A percentile compares a stretch with the other conserved stretches of the same genome.
Conservation (phyloP, 2,797 vertebrate species). For the Danio aesculapii region DNA sequence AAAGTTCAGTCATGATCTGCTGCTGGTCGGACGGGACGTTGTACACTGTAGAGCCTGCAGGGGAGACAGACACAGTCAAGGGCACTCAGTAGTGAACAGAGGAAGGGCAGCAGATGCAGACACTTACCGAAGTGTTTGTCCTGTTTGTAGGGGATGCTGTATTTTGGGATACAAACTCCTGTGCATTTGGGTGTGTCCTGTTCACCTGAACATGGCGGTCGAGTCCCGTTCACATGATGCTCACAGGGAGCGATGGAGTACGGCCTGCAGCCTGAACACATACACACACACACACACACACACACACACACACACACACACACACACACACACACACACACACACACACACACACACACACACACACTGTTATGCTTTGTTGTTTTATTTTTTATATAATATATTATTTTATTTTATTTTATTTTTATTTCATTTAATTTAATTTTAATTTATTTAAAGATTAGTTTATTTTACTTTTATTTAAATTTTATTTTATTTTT, state of each 20-base stretch:
- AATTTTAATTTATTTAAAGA: too few species aligned
- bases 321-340: too few species aligned
- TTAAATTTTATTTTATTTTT: too few species aligned
- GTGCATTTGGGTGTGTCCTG: slow-evolving; percentile 83
- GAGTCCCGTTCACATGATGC: slow-evolving; percentile 90
- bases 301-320: too few species aligned
- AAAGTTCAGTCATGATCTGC: slow-evolving; percentile 93
- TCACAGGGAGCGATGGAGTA: slow-evolving; percentile 91
- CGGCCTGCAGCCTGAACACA: slow-evolving; percentile 85
- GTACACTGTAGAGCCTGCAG: slow-evolving; percentile 81
- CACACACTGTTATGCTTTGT: too few species aligned
- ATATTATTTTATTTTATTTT: too few species aligned
- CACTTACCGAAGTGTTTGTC: slow-evolving; percentile 90
- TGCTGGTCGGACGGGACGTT: slow-evolving; percentile 75
- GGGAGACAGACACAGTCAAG: background rate
- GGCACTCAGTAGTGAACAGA: background rate
- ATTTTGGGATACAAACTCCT: slow-evolving; percentile 81
- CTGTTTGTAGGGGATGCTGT: slow-evolving; percentile 80
- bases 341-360: too few species aligned
- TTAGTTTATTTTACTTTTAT: too few species aligned
- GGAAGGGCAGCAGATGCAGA: too few species aligned
- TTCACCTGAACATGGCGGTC: slow-evolving; percentile 85
- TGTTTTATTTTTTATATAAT: too few species aligned
- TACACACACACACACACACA: too few species aligned
- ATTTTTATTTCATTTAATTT: too few species aligned